Evolutionary conservation across 2,113 vertebrate species (phyloP).

Genomic region (Gambusia holbrooki): DNA sequence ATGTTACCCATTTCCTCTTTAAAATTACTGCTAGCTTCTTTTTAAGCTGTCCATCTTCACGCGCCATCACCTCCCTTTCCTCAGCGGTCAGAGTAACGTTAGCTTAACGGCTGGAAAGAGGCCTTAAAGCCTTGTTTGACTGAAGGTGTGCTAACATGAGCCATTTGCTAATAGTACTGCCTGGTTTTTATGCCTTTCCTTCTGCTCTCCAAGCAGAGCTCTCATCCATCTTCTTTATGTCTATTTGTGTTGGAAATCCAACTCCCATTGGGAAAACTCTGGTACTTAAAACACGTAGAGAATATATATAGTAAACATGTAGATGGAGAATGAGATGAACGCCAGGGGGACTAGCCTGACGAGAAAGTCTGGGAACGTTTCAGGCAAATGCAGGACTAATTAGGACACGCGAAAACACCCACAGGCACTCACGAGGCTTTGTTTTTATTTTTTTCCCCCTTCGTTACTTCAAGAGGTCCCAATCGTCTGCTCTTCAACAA

Average conservation of each 20-base stretch:
- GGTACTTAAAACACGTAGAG: constrained; percentile 26
- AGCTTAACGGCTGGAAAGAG: constrained; percentile 26
- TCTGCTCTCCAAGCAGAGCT: constrained; percentile 32
- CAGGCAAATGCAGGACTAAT: constrained; percentile 67
- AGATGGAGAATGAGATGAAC: constrained; percentile 33
- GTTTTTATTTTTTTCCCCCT: constrained; percentile 8
- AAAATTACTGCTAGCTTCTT: neutral
- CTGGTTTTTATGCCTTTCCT: constrained; percentile 38
- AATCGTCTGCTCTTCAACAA: constrained; percentile 37
- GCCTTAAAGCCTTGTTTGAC: constrained; percentile 48
- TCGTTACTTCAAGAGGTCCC: constrained; percentile 38
- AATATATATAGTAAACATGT: constrained; percentile 41
- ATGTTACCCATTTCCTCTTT: neutral
- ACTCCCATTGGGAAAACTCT: constrained; percentile 32
- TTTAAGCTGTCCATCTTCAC: constrained; percentile 1
- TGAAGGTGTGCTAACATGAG: constrained; percentile 40
- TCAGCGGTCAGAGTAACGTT: constrained; percentile 14
- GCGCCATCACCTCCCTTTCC: constrained; percentile 15
- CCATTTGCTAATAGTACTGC: constrained; percentile 39
- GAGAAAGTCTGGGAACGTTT: constrained; percentile 52
- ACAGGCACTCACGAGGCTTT: constrained; percentile 44
- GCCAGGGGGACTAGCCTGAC: constrained; percentile 34
- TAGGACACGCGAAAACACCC: constrained; percentile 62
- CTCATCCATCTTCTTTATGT: constrained; percentile 68
- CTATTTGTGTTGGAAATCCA: constrained; percentile 62